These are phyloP conservation scores for Solenodon paradoxus DNA, from an alignment of 2,113 vertebrate species.

Conservation along the genomic window DNA sequence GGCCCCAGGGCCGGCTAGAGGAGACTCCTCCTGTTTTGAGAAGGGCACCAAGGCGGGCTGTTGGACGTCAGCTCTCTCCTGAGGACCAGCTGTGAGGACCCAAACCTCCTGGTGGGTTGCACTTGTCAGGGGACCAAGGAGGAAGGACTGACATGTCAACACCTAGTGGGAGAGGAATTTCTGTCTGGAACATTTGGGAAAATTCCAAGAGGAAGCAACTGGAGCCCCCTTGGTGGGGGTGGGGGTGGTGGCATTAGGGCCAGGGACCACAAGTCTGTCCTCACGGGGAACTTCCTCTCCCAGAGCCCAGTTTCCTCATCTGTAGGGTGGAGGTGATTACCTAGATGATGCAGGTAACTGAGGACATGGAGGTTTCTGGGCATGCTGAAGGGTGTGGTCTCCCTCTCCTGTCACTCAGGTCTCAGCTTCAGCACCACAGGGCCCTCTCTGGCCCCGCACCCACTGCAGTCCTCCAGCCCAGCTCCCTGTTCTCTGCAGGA, in stretches of 20 bases:
- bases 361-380: not conserved
- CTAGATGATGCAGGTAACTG: not conserved
- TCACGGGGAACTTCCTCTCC: not conserved
- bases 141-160: not conserved
- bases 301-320: not conserved
- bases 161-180: not conserved
- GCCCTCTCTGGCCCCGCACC: accelerated
- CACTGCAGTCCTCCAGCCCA: not conserved
- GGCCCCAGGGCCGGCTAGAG: not conserved
- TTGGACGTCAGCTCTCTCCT: not conserved
- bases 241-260: not conserved
- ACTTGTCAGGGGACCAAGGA: not conserved
- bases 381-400: not conserved
- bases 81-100: not conserved
- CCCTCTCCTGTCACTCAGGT: too few species aligned
- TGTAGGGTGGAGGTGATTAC: not conserved
- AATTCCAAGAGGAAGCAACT: not conserved
- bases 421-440: not conserved
- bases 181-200: not conserved
- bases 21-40: not conserved
- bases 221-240: not conserved
- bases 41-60: not conserved
- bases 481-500: accelerated
- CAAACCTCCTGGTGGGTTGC: not conserved
- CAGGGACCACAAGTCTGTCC: not conserved